These are phyloP conservation scores for Strigamia transsilvanica DNA, from an alignment of 2,888 invertebrate genomes.

Conservation along the genomic window DNA sequence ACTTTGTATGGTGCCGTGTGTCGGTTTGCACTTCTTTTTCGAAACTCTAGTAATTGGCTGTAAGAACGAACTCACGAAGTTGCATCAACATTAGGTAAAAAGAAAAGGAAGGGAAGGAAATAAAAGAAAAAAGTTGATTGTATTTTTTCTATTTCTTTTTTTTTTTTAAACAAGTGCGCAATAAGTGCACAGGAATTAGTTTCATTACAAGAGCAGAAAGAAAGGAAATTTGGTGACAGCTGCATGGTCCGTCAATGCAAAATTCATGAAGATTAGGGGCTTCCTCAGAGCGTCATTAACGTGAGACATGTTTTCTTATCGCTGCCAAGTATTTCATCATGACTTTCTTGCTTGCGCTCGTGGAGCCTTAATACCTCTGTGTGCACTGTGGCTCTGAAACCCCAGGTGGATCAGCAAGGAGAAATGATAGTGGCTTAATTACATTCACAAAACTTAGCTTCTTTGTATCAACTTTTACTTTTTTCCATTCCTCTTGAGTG, in stretches of 20 bases:
- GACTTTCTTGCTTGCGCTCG: constrained; percentile 31
- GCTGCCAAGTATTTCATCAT: constrained; percentile 46
- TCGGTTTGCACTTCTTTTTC: constrained; percentile 28
- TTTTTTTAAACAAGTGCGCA: neutral
- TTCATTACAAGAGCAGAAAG: constrained; percentile 36
- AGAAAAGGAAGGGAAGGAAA: neutral
- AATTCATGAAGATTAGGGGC: constrained; percentile 51
- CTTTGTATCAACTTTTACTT: constrained; percentile 18
- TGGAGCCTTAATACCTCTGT: constrained; percentile 17
- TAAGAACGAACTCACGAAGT: neutral
- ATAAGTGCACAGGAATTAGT: constrained; percentile 16
- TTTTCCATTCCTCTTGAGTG: constrained; percentile 11
- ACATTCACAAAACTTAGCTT: constrained; percentile 38
- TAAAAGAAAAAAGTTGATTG: constrained; percentile 9
- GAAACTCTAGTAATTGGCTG: constrained; percentile 16
- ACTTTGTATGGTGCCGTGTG: constrained; percentile 18
- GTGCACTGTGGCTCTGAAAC: constrained; percentile 21
- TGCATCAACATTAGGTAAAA: constrained; percentile 25
- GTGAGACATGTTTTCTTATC: constrained; percentile 51
- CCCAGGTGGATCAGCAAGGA: constrained; percentile 22
- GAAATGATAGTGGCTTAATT: constrained; percentile 44
- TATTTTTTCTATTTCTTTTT: neutral
- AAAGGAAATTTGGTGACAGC: constrained; percentile 36
- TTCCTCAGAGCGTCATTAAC: constrained; percentile 43
- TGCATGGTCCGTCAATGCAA: constrained; percentile 46